Evolutionary conservation across 1,140 invertebrate species (phyloP).

Genomic region (Drosophila albomicans): DNA sequence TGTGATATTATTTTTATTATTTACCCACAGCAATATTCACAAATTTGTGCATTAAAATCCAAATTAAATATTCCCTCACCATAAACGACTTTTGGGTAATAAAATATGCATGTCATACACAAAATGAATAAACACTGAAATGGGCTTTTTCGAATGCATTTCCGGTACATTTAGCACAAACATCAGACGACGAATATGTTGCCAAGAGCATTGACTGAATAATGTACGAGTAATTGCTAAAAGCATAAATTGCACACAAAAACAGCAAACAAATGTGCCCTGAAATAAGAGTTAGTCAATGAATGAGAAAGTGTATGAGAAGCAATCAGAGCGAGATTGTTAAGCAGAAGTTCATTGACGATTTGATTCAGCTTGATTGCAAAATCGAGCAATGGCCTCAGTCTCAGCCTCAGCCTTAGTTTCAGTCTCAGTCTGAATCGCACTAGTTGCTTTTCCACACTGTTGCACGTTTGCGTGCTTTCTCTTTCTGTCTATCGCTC

Average conservation of each 20-base stretch:
- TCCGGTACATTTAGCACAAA: slow-evolving; percentile 5
- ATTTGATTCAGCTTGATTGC: slow-evolving; percentile 51
- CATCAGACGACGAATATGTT: background rate
- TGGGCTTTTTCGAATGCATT: background rate
- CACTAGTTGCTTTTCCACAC: slow-evolving; percentile 11
- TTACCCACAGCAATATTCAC: too few species aligned
- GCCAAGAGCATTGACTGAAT: slow-evolving; percentile 1
- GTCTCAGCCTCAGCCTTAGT: background rate
- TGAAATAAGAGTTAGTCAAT: background rate
- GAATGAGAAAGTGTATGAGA: background rate
- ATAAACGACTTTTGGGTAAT: background rate
- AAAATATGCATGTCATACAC: slow-evolving; percentile 5
- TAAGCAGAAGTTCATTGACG: slow-evolving; percentile 24
- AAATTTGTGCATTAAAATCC: background rate
- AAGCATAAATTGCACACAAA: slow-evolving; percentile 2
- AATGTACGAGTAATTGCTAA: background rate
- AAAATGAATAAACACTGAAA: slow-evolving; percentile 8
- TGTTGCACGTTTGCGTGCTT: background rate
- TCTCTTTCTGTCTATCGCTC: slow-evolving; percentile 1
- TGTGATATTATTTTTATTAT: too few species aligned
- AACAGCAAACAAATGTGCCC: background rate
- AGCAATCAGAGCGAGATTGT: slow-evolving; percentile 15
- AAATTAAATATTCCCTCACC: background rate
- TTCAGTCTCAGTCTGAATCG: background rate
- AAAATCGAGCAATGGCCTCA: background rate